Evolutionary conservation across 2,888 invertebrate genomes (phyloP), one percentile per base, ranked within the genome.

Genomic region (Eupithecia pulchellata): DNA sequence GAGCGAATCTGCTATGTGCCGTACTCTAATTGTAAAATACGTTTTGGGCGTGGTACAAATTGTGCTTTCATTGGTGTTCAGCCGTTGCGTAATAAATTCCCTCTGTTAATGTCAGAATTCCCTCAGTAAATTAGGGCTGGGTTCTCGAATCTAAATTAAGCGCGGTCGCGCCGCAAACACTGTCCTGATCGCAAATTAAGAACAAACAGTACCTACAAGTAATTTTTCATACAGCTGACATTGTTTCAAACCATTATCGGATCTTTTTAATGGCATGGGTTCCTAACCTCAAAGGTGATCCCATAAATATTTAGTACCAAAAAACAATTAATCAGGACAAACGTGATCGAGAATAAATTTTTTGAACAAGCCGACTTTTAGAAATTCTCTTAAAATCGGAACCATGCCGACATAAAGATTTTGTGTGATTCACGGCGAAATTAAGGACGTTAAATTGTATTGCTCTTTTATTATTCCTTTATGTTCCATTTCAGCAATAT

Each of bases 181-280:
- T 69, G 79, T 74, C 81, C 81, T 84, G 81, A 82, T 78, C 79
- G 77, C 78, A 78, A 84, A 83, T 86, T 85, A 84, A 84, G 81
- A 79, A 79, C 81, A 80, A 84, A 84, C 84, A 86, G 84, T 86
- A 13, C 36, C 36, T 8, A 17, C 52, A 52, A 52, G 52, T 52
- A 20, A 52, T 11, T 25, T 52, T 25, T 11, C 11, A 47, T 4
- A 25, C 20, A 52, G 13, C 11, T 47, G 2, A 4, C 52, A 52
- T 13, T 52, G 52, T 52, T 52, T 25, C 20, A 20, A 47, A n/a
- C 20, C 47, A 11, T 20, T 42, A 42, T 6, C 20, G 9, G 47
- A 20, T 25, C 25, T 52, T 25, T 52, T 13, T 3, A 20, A 47
- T 20, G 47, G 20, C 1, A 52, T 11, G 42, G 42, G 8, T n/a